Base-by-base conservation (phyloP, 2,888 invertebrate species). In the Gastrophysa polygoni region DNA sequence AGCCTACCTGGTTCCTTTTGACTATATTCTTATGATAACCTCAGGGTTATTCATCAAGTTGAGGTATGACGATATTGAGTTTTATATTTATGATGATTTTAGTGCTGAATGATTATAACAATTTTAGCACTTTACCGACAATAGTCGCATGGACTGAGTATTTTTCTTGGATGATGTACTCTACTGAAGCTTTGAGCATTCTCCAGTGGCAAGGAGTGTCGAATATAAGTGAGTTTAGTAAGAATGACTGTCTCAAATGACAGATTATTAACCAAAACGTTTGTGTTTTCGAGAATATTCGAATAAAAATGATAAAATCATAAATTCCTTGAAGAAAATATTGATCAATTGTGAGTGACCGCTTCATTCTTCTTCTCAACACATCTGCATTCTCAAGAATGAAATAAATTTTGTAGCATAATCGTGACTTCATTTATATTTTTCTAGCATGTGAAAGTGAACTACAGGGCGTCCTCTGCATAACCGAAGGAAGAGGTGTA, bases 141-240 rank as follows among this genome's bases (percentile, higher is more conserved):
- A 21, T 71, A 6, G 49, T 93, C 55, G 85, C 87, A 16, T 95
- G 93, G 93, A 86, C 91, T 1, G 89, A 91, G 69, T 89, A 92
- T 74, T 75, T 93, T 4, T 94, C 93, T 0, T 95, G 94, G 94
- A 83, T 94, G 74, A 88, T 93, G 86, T 93, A 94, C 80, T 91
- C 92, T 10, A 93, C 92, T 71, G 94, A 94, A 83, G 90, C 91
- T 0, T 86, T 94, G 82, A 89, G 89, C 52, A 90, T 93, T 68
- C 81, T 91, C 11, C 94, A 94, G 75, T 94, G 93, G 95, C 84
- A 87, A 55, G 89, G 88, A 10, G 85, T 93, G 1, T 83, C 85
- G 58, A 90, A 91, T 77, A 91, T 91, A 68, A 87, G 91, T 92
- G 82, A 86, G 76, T 68, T 57, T 6, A 11, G 18, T 21, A 16